Conservation (phyloP, 2,888 invertebrate species). For the Tanypteryx hageni region DNA sequence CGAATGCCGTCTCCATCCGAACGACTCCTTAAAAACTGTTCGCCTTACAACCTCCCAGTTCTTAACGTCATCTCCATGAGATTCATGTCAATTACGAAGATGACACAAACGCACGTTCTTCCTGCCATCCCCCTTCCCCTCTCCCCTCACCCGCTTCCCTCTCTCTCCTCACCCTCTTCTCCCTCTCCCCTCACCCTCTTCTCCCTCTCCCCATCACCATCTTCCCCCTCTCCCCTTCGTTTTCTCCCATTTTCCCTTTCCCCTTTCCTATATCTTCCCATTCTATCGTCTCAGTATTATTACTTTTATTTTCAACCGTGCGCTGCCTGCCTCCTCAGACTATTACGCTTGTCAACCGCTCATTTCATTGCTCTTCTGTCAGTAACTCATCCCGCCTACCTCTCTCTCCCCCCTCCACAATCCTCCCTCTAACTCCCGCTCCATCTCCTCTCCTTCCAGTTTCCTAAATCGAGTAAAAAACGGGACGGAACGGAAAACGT, state of each 20-base stretch:
- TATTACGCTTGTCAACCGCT: conserved; percentile 18
- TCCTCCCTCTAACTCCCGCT: background rate
- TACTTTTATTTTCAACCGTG: background rate
- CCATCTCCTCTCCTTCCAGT: background rate
- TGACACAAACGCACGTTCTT: background rate
- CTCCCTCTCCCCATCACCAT: no score
- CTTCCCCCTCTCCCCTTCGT: no score
- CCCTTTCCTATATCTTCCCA: no score
- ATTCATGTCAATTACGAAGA: background rate
- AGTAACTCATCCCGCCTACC: background rate
- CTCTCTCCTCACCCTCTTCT: no score
- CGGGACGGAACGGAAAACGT: background rate
- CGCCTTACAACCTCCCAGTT: background rate
- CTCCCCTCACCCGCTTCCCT: no score
- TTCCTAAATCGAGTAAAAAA: conserved; percentile 39
- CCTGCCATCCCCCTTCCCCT: no score
- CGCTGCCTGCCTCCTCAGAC: background rate
- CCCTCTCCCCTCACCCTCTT: no score
- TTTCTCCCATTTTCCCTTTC: no score
- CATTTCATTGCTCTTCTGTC: conserved; percentile 4
- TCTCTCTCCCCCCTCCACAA: no score
- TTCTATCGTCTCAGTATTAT: background rate
- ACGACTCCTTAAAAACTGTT: background rate
- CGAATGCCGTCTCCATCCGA: background rate
- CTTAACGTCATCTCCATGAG: background rate